These are phyloP conservation scores for Eolophus roseicapilla DNA, from an alignment of 2,113 vertebrate species.

Conservation along the genomic window DNA sequence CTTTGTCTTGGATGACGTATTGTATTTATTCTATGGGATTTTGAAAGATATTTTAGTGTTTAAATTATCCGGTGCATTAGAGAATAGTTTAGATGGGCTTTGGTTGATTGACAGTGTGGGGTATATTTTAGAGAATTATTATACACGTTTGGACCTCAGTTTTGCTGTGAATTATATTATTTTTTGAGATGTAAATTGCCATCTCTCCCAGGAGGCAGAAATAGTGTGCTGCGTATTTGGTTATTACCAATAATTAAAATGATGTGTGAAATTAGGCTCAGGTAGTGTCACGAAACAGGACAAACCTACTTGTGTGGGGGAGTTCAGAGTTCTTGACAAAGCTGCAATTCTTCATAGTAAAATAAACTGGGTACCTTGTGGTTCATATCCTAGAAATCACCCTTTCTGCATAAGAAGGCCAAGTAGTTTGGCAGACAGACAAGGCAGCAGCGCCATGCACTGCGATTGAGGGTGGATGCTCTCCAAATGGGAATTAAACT, in stretches of 20 bases:
- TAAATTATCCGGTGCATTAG: slow-evolving; percentile 40
- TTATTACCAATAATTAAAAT: slow-evolving; percentile 54
- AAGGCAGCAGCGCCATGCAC: not conserved
- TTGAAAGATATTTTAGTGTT: slow-evolving; percentile 37
- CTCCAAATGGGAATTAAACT: slow-evolving; percentile 24
- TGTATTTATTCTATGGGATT: slow-evolving; percentile 48
- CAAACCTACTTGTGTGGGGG: not conserved
- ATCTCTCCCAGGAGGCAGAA: not conserved
- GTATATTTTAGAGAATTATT: slow-evolving; percentile 46
- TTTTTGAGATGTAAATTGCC: slow-evolving; percentile 43
- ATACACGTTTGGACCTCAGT: not conserved
- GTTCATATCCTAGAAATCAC: not conserved
- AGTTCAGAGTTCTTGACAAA: not conserved
- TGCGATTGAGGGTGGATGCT: not conserved
- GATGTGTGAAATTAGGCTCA: not conserved
- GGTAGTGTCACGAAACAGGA: not conserved
- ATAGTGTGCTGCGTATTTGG: not conserved
- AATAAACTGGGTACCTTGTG: not conserved
- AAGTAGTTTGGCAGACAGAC: not conserved
- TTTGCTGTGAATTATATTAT: slow-evolving; percentile 41
- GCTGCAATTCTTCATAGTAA: not conserved
- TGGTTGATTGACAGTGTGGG: slow-evolving; percentile 39
- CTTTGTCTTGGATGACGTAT: slow-evolving; percentile 36
- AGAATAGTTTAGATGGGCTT: slow-evolving; percentile 19
- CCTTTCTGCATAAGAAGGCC: not conserved